Conservation (phyloP, 64 coral and sea anemone genomes). For the Catalaphyllia jardinei region DNA sequence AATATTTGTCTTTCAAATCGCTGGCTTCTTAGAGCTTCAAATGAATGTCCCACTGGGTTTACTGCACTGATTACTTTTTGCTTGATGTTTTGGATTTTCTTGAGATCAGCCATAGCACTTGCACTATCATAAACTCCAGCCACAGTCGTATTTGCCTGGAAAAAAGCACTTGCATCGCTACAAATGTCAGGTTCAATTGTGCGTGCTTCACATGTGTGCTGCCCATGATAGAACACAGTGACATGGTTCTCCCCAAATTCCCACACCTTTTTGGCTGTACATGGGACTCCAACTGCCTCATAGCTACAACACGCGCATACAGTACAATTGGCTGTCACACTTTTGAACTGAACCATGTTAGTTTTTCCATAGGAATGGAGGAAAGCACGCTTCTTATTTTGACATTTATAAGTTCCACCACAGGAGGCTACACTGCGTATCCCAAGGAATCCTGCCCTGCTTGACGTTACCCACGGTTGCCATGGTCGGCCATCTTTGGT, state of each 20-base stretch:
- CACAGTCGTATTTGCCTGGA: too few species aligned
- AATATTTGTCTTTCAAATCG: conserved; percentile 50
- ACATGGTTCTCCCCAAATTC: conserved; percentile 44
- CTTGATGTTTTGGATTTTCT: conserved; percentile 73
- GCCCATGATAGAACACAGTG: conserved; percentile 47
- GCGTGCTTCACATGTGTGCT: conserved; percentile 33
- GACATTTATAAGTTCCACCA: conserved; percentile 47
- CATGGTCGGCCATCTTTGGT: conserved; percentile 60
- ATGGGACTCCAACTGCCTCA: conserved; percentile 22
- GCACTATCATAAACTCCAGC: too few species aligned
- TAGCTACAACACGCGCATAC: conserved; percentile 39
- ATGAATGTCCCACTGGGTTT: conserved; percentile 73
- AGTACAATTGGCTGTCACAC: neutral
- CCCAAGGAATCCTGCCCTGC: conserved; percentile 32
- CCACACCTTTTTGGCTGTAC: conserved; percentile 51
- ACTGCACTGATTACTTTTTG: conserved; percentile 59
- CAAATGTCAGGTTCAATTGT: neutral
- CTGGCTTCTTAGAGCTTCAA: conserved; percentile 59
- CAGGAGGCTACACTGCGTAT: conserved; percentile 26
- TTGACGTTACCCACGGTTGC: conserved; percentile 28
- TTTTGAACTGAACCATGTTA: conserved; percentile 61
- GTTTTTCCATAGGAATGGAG: conserved; percentile 29
- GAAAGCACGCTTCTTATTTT: conserved; percentile 35
- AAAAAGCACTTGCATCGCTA: too few species aligned
- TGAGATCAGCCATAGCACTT: too few species aligned